These are phyloP conservation scores for Aurelia coerulea DNA, from an alignment of 30 jellyfish, hydroid and myxozoan species.

Conservation along the genomic window DNA sequence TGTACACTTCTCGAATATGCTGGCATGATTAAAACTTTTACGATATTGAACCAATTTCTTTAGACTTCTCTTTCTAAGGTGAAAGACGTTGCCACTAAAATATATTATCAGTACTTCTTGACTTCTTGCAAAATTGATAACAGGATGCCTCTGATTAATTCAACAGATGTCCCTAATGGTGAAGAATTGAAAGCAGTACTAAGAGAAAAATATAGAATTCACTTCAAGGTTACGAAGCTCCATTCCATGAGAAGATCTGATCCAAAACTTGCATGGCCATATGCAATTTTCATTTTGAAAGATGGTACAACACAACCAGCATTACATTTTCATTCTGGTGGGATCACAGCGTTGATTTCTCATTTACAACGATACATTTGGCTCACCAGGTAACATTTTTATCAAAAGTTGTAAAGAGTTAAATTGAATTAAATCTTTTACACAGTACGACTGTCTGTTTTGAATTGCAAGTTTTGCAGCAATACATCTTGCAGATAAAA, in stretches of 20 bases:
- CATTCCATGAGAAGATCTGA: conserved; percentile 90
- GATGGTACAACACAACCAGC: conserved; percentile 94
- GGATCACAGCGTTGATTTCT: conserved; percentile 73
- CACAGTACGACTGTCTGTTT: too few species aligned
- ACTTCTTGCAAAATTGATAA: too few species aligned
- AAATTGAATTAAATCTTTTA: background rate
- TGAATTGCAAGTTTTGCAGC: background rate
- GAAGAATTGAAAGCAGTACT: background rate
- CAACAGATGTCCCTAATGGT: too few species aligned
- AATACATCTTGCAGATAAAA: too few species aligned
- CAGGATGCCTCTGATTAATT: too few species aligned
- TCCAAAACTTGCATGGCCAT: conserved; percentile 95
- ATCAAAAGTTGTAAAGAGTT: background rate
- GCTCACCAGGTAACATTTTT: conserved; percentile 74
- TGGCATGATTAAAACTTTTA: too few species aligned
- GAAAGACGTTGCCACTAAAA: too few species aligned
- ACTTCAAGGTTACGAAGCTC: conserved; percentile 63
- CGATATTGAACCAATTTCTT: too few species aligned
- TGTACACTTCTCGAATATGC: too few species aligned
- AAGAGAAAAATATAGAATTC: conserved; percentile 40
- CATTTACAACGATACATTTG: conserved; percentile 84
- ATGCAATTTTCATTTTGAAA: conserved; percentile 84
- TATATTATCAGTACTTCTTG: too few species aligned
- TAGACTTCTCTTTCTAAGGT: too few species aligned
- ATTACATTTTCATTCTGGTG: conserved; percentile 94